These are phyloP conservation scores for Uria lomvia DNA, from an alignment of 2,113 vertebrate genomes.

Conservation along the genomic window DNA sequence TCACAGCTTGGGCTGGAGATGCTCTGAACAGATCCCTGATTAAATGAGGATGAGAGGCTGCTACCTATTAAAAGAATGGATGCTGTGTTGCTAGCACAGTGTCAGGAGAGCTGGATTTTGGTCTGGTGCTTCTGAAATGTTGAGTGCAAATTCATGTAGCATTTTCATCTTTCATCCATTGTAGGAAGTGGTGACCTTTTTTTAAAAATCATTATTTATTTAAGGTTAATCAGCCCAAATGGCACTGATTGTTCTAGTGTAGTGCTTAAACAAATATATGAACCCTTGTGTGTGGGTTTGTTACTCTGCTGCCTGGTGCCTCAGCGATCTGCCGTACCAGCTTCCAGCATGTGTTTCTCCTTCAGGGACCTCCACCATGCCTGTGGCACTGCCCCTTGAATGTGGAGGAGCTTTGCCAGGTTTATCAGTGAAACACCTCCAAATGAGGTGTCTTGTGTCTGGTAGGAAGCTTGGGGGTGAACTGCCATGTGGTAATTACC, in stretches of 20 bases:
- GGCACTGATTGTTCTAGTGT: neutral
- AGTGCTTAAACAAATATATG: neutral
- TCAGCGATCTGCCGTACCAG: neutral
- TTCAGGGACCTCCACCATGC: neutral
- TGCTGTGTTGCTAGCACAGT: neutral
- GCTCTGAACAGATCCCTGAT: neutral
- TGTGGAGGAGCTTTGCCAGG: neutral
- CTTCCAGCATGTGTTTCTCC: neutral
- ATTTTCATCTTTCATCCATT: neutral
- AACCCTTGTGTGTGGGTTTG: neutral
- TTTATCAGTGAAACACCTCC: neutral
- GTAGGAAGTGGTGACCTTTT: neutral
- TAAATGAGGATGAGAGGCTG: neutral
- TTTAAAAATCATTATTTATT: neutral
- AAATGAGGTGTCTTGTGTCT: neutral
- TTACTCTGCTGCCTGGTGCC: neutral
- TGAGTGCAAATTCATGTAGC: neutral
- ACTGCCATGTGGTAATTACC: neutral
- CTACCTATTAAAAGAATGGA: neutral
- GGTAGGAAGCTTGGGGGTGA: neutral
- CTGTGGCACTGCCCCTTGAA: neutral
- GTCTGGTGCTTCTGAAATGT: neutral
- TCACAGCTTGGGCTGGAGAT: neutral
- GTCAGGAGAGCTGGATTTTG: neutral
- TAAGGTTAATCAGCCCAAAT: neutral